phyloP scores from a whole-genome alignment of 1,140 invertebrate genomes.

The Papilio aristodemus region DNA sequence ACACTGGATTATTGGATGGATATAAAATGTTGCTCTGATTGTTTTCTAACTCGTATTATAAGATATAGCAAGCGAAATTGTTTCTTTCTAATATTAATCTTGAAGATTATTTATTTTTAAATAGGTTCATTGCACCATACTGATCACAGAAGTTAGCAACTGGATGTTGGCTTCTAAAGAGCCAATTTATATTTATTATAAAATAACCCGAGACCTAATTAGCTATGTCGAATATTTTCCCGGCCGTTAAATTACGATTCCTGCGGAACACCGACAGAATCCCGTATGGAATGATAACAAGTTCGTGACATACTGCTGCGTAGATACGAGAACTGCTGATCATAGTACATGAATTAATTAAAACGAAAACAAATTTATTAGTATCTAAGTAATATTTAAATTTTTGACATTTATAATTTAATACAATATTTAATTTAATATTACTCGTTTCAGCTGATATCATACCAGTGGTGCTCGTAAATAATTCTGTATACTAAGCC shows the following conservation, averaged over 20 bases:
- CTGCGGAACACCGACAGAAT: background rate
- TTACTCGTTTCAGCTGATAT: no score
- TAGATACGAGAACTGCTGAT: background rate
- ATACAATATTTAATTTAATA: no score
- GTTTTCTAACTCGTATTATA: background rate
- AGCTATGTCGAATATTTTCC: constrained; percentile 9
- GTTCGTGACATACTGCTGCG: background rate
- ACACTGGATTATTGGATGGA: background rate
- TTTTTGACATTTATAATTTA: no score
- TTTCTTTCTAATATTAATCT: no score
- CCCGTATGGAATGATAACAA: background rate
- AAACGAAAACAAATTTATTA: no score
- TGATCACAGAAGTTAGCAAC: no score
- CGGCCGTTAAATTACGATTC: constrained; percentile 14
- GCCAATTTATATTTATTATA: background rate
- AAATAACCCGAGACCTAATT: background rate
- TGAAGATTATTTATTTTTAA: no score
- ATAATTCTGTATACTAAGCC: no score
- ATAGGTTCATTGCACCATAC: no score
- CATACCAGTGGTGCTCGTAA: no score
- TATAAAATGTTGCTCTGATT: constrained; percentile 13
- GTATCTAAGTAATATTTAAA: no score
- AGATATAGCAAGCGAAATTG: background rate
- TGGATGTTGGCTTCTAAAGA: no score
- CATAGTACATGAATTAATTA: background rate